A percentile compares a stretch with the other conserved stretches of the same genome.
Evolutionary conservation across 2,797 vertebrate species (phyloP).

Genomic region (Takifugu rubripes): DNA sequence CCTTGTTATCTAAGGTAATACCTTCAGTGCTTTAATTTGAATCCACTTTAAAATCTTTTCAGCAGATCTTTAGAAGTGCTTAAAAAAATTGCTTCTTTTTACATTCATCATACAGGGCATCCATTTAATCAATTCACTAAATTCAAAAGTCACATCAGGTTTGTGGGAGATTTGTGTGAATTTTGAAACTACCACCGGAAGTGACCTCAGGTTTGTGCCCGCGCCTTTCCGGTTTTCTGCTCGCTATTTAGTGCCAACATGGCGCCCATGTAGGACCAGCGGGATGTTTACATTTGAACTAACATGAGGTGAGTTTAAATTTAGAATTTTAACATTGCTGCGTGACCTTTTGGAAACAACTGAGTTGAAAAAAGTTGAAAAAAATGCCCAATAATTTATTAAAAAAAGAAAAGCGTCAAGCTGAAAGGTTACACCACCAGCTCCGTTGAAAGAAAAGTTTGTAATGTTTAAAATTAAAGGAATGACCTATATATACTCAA

Average conservation of each 20-base stretch:
- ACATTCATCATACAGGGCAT: too few species aligned
- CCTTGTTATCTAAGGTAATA: too few species aligned
- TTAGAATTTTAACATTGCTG: not conserved
- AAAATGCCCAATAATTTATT: accelerated
- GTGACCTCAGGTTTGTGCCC: too few species aligned
- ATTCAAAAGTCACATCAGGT: too few species aligned
- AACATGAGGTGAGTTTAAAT: slow-evolving; percentile 57
- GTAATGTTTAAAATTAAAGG: not conserved
- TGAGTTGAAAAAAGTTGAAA: not conserved
- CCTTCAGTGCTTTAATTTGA: too few species aligned
- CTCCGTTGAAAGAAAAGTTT: not conserved
- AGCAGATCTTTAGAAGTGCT: too few species aligned
- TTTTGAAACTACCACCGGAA: too few species aligned
- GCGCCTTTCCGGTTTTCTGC: not conserved
- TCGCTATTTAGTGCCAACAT: slow-evolving; percentile 42
- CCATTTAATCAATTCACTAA: too few species aligned
- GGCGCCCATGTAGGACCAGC: slow-evolving; percentile 25
- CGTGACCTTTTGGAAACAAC: not conserved
- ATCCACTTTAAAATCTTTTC: too few species aligned
- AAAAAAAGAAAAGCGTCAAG: too few species aligned
- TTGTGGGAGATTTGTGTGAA: too few species aligned
- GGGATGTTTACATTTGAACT: not conserved
- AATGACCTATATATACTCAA: not conserved
- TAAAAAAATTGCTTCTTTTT: too few species aligned
- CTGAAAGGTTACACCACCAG: not conserved